These are phyloP conservation scores for Eretmocerus hayati DNA, from an alignment of 2,888 invertebrate species.

Conservation along the genomic window DNA sequence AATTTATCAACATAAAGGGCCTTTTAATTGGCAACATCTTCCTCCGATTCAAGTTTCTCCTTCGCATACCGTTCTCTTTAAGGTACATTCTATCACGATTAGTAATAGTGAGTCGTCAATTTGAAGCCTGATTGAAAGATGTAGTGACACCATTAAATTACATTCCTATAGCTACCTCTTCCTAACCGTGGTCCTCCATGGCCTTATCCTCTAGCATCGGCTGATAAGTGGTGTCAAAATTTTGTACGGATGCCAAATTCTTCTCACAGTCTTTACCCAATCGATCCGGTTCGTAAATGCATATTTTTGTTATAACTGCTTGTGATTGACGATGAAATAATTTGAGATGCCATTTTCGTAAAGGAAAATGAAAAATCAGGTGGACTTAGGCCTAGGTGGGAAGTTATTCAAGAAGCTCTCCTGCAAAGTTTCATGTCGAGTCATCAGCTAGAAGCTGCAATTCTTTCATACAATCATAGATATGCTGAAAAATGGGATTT, in stretches of 20 bases:
- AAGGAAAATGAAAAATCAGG: conserved; percentile 51
- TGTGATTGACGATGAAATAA: no score
- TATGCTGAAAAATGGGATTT: conserved; percentile 63
- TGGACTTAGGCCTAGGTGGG: conserved; percentile 63
- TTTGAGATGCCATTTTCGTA: no score
- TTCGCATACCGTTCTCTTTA: conserved; percentile 62
- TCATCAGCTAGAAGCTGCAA: conserved; percentile 61
- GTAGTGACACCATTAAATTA: no score
- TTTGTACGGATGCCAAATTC: conserved; percentile 85
- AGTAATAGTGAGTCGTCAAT: neutral
- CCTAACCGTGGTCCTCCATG: conserved; percentile 52
- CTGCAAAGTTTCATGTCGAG: conserved; percentile 58
- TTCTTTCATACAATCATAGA: conserved; percentile 66
- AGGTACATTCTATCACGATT: no score
- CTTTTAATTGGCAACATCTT: conserved; percentile 45
- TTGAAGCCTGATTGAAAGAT: neutral
- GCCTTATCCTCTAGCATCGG: conserved; percentile 56
- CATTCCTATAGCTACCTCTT: conserved; percentile 55
- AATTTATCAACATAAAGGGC: conserved; percentile 45
- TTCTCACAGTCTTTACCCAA: conserved; percentile 65
- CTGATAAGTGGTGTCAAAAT: conserved; percentile 72
- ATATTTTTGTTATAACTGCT: no score
- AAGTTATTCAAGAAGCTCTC: conserved; percentile 61
- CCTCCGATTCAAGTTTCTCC: conserved; percentile 56
- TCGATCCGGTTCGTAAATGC: conserved; percentile 52